Percentiles rank a stretch among this genome's conserved stretches.
These are phyloP conservation scores for Caradrina clavipalpis DNA, from an alignment of 2,888 invertebrate species.

Conservation along the genomic window DNA sequence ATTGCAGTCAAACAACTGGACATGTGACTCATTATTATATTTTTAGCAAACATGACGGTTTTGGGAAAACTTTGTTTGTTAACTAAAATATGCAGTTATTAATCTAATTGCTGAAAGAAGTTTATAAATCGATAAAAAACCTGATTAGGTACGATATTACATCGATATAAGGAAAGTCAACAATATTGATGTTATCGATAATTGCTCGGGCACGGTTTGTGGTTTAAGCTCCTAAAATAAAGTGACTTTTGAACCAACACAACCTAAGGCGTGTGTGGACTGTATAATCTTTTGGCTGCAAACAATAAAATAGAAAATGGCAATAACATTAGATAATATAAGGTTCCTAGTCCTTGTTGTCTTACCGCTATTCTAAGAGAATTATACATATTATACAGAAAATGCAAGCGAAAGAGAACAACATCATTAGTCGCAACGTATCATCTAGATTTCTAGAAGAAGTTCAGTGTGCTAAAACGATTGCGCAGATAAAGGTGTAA, in stretches of 20 bases:
- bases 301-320: background rate
- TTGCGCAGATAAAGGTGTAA: no score
- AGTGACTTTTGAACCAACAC: no score
- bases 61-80: background rate
- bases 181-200: background rate
- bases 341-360: no score
- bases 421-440: no score
- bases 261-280: no score
- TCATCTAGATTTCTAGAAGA: no score
- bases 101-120: background rate
- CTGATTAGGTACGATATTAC: background rate
- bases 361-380: no score
- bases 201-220: background rate
- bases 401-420: no score
- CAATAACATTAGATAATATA: no score
- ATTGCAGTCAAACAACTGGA: background rate
- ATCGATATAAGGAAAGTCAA: conserved; percentile 7
- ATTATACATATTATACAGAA: no score
- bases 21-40: background rate
- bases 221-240: background rate
- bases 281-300: background rate
- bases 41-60: conserved; percentile 2
- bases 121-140: background rate
- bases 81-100: background rate
- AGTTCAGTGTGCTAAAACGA: no score